Evolutionary conservation across 2,888 invertebrate genomes (phyloP).

Genomic region (Eudasyphora cyanicolor): DNA sequence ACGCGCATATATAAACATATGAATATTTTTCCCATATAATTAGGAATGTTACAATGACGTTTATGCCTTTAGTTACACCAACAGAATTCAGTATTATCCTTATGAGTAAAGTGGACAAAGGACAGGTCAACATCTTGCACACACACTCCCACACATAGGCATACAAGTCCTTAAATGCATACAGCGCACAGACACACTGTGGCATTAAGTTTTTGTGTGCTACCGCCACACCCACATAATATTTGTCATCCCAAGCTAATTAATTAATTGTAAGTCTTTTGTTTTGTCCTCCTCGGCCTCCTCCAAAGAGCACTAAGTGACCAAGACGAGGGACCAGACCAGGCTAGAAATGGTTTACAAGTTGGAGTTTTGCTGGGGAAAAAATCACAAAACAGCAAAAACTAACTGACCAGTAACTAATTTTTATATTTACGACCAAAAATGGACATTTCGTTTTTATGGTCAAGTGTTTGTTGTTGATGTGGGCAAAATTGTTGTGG

Average conservation of each 20-base stretch:
- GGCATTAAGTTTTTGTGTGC: conserved; percentile 42
- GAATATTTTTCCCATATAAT: conserved; percentile 60
- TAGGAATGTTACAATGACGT: conserved; percentile 55
- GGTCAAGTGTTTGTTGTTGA: conserved; percentile 37
- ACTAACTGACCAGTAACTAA: conserved; percentile 77
- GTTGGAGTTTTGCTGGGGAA: neutral
- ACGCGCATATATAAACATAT: too few species aligned
- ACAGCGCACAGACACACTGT: neutral
- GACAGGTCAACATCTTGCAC: neutral
- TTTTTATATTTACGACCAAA: conserved; percentile 75
- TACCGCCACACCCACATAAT: conserved; percentile 72
- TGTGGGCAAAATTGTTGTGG: neutral
- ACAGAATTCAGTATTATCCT: conserved; percentile 60
- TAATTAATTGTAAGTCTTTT: conserved; percentile 75
- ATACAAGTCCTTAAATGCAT: conserved; percentile 19
- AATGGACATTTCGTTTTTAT: conserved; percentile 58
- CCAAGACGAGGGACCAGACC: neutral
- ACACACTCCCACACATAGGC: neutral
- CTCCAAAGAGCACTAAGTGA: neutral
- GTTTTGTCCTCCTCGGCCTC: conserved; percentile 47
- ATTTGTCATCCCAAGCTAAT: conserved; percentile 77
- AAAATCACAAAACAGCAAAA: conserved; percentile 52
- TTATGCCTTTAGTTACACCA: conserved; percentile 56
- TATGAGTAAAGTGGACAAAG: neutral
- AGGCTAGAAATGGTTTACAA: too few species aligned